Evolutionary conservation across 2,888 invertebrate genomes (phyloP), one percentile per base, ranked within the genome.

Genomic region (Zele albiditarsus): DNA sequence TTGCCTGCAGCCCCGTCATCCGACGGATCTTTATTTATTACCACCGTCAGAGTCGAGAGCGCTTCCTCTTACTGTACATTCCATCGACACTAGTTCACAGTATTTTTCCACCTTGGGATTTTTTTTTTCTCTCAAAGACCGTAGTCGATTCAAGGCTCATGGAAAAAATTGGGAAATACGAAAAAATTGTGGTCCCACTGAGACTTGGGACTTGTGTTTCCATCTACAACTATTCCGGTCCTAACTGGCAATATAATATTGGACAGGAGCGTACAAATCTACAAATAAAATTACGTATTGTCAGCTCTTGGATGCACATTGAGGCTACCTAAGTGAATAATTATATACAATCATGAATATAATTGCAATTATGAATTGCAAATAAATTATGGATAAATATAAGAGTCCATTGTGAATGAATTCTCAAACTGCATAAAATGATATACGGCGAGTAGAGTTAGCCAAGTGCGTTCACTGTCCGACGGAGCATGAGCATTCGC

Each of bases 1-100:
- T 85, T 80, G 85, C 77, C 79, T 84, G 84, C 86, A 87, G 86
- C 84, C 85, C 83, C 82, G 66, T 83, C 87, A 77, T 85, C 87
- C 88, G 87, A 86, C 88, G 87, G 86, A 89, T 89, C 87, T 85
- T 88, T 86, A 89, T 89, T 89, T 89, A 89, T 86, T 85, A 79
- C 79, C 79, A 78, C 78, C 77, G 79, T 78, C 79, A 77, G 72
- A 58, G 49, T 57, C 53, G 71, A 71, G 75, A 62, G 42, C 69
- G 38, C 71, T 73, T 72, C 63, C 27, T 71, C 27, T 53, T 58
- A 67, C 42, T 62, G n/a, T 20, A 8, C 8, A 69, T 70, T 58
- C 42, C 42, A 58, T n/a, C 25, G 25, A 28, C 23, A n/a, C n/a
- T 23, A 27, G 10, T 57, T 68, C 0, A 69, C 25, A 60, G 8